Percentiles rank a stretch among this genome's conserved stretches.
phyloP scores from a whole-genome alignment of 2,888 invertebrate species.

The Pachycephus smyrnensis region DNA sequence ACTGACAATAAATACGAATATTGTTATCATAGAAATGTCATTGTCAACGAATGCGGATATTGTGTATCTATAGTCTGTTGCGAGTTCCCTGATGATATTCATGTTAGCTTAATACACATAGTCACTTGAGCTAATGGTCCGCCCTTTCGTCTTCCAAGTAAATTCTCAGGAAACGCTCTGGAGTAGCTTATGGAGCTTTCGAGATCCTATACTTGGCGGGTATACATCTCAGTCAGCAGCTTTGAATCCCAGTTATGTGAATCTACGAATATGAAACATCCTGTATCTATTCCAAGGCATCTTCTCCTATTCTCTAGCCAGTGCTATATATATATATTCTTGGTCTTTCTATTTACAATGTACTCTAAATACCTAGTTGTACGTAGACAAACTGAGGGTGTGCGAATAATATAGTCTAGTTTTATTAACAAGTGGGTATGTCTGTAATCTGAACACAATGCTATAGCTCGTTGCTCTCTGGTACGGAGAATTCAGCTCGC shows the following conservation, averaged over 20 bases:
- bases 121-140: not conserved
- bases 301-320: too few species aligned
- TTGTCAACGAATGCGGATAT: not conserved
- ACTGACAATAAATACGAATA: not conserved
- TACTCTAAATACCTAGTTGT: not conserved
- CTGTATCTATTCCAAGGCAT: not conserved
- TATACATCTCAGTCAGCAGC: not conserved
- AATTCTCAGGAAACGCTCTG: not conserved
- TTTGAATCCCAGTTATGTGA: not conserved
- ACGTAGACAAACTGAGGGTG: not conserved
- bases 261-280: not conserved
- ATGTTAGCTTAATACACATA: not conserved
- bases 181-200: not conserved
- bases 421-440: not conserved
- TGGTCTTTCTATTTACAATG: not conserved
- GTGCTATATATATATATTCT: too few species aligned
- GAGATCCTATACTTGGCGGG: not conserved
- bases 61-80: not conserved
- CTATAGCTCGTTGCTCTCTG: not conserved
- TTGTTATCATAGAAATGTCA: not conserved
- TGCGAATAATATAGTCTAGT: not conserved
- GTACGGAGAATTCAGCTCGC: not conserved
- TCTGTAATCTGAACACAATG: too few species aligned
- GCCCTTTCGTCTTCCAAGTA: not conserved
- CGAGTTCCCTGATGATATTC: not conserved